A percentile compares a stretch with the other conserved stretches of the same genome.
phyloP scores from a whole-genome alignment of 30 jellyfish, hydroid and myxozoan species.

The Aurelia aurita region DNA sequence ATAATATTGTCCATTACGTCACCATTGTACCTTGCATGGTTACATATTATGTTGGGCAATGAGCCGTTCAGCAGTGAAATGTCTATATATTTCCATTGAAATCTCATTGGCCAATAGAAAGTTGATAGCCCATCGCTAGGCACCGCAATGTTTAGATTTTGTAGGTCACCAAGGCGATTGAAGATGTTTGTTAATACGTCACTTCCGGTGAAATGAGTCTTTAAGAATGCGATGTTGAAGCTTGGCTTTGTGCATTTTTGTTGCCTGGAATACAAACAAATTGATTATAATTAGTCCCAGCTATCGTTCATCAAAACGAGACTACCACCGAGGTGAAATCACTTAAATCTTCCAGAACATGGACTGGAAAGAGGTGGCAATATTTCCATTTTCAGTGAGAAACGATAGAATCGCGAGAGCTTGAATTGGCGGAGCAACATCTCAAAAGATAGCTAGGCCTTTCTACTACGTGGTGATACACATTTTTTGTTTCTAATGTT shows the following conservation, averaged over 20 bases:
- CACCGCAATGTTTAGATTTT: conserved; percentile 87
- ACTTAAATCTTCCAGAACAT: no score
- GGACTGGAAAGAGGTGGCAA: no score
- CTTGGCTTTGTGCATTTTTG: conserved; percentile 84
- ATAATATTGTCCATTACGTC: conserved; percentile 98
- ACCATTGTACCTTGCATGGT: conserved; percentile 97
- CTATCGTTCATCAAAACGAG: no score
- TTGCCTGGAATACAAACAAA: conserved; percentile 75
- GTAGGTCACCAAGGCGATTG: conserved; percentile 93
- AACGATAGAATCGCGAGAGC: no score
- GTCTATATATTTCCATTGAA: conserved; percentile 98
- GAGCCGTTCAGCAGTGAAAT: conserved; percentile 94
- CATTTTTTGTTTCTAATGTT: no score
- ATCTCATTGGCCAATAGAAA: conserved; percentile 98
- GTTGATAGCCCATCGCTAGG: conserved; percentile 99
- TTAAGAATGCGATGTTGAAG: conserved; percentile 86
- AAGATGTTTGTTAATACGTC: conserved; percentile 95
- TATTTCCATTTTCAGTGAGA: no score
- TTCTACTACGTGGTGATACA: no score
- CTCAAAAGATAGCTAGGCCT: no score
- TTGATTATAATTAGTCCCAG: no score
- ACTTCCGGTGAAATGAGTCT: conserved; percentile 99
- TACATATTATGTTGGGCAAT: conserved; percentile 89
- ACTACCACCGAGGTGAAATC: no score
- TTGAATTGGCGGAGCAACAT: no score